Evolutionary conservation across 2,888 invertebrate species (phyloP).

Genomic region (Pheosia tremula): DNA sequence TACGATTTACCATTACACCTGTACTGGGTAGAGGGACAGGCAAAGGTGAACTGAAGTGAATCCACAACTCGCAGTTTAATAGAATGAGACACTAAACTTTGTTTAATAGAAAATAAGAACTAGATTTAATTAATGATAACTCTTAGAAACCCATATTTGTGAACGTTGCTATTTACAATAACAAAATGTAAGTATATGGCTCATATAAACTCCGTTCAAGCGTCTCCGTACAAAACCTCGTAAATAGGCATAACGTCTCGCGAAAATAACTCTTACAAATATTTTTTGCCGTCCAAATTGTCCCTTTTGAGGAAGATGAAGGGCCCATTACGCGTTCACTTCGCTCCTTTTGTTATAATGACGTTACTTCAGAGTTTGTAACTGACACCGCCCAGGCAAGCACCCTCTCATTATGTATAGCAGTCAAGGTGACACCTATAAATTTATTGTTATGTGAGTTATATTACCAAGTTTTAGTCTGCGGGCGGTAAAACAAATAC

Average conservation of each 20-base stretch:
- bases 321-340: constrained; percentile 36
- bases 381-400: constrained; percentile 24
- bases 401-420: not conserved
- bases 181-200: not conserved
- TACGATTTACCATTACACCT: too few relatives aligned
- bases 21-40: too few relatives aligned
- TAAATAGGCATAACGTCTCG: not conserved
- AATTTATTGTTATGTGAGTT: constrained; percentile 2
- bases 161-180: not conserved
- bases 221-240: not conserved
- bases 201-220: not conserved
- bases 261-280: constrained; percentile 16
- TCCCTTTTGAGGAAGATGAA: constrained; percentile 40
- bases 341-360: constrained; percentile 39
- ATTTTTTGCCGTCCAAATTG: constrained; percentile 37
- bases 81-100: too few relatives aligned
- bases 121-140: not conserved
- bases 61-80: too few relatives aligned
- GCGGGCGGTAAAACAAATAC: not conserved
- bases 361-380: constrained; percentile 40
- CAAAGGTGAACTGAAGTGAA: too few relatives aligned
- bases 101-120: too few relatives aligned
- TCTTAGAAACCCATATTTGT: not conserved
- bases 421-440: constrained; percentile 4
- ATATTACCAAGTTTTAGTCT: not conserved